Percentiles rank a stretch among this genome's conserved stretches.
These are phyloP conservation scores for Phyllotreta striolata DNA, from an alignment of 2,888 invertebrate species.

Conservation along the genomic window DNA sequence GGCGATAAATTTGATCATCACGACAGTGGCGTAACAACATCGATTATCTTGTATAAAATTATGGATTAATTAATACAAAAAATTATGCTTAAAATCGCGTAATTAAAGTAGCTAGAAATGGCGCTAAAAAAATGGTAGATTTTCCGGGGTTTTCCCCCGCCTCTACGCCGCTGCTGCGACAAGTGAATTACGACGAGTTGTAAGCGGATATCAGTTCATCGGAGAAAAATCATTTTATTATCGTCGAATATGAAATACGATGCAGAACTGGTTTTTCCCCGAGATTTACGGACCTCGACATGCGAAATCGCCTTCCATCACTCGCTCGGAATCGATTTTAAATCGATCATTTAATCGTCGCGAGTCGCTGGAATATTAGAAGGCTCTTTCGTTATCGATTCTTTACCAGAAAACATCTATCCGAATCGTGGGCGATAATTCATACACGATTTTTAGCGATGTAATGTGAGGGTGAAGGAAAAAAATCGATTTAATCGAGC, in stretches of 20 bases:
- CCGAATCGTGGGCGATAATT: too few relatives aligned
- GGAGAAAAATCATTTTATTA: slow-evolving; percentile 44
- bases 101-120: too few relatives aligned
- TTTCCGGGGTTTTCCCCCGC: neutral
- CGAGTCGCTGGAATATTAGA: too few relatives aligned
- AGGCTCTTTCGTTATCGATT: too few relatives aligned
- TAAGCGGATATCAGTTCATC: slow-evolving; percentile 44
- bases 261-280: slow-evolving; percentile 38
- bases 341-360: neutral
- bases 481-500: too few relatives aligned
- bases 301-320: neutral
- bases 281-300: slow-evolving; percentile 22
- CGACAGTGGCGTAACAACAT: slow-evolving; percentile 20
- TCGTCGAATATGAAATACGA: slow-evolving; percentile 35
- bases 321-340: too few relatives aligned
- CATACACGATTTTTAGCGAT: neutral
- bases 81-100: too few relatives aligned
- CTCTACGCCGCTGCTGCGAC: slow-evolving; percentile 11
- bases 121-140: neutral
- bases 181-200: slow-evolving; percentile 40
- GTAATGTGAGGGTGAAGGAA: slow-evolving; percentile 1
- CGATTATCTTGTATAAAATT: too few relatives aligned
- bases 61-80: too few relatives aligned
- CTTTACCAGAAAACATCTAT: slow-evolving; percentile 1
- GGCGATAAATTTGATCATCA: slow-evolving; percentile 45